Base-by-base conservation (phyloP, 2,113 vertebrate genomes). In the Melanerpes formicivorus region DNA sequence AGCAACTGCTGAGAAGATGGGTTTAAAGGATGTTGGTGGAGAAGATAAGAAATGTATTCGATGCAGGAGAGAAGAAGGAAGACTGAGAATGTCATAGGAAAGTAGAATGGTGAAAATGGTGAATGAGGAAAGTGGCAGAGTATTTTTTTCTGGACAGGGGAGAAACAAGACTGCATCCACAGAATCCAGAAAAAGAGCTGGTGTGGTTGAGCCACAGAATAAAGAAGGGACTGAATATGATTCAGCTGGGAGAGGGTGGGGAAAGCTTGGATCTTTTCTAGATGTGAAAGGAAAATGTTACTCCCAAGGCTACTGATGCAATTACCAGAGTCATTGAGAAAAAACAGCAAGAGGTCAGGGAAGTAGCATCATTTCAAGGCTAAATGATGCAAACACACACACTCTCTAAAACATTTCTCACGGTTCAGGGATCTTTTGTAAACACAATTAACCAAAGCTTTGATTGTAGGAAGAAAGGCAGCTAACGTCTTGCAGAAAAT, bases 291-390 rank as follows among this genome's bases (percentile, higher is more conserved):
- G 79, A 90, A 94, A 94, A 94, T 37, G 14, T 88, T 66, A 84
- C 50, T 93, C 52, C 64, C 56, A 80, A 89, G 87, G 81, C 75
- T 89, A 59, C 32, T 77, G 90, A 90, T 93, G 93, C 74, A 92
- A 79, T 79, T 84, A 66, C 23, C 55, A 88, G 37, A 80, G 80
- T 63, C 59, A 73, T 3, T 80, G 76, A 93, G 90, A 83, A 86
- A 88, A 90, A 93, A 0, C 30, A 90, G 29, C 62, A 58, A 81
- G 66, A 92, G 88, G 88, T 94, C 92, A 95, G 84, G 75, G 90
- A 77, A 84, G 72, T 93, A 87, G 71, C 59, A 84, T 55, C 74
- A 60, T 94, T 87, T 94, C 92, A 93, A 94, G 84, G 90, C 60
- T 80, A 90, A 93, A 84, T 80, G 78, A 94, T 89, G 84, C 84